Evolutionary conservation across 1,140 invertebrate genomes (phyloP).

Genomic region (Habropoda laboriosa): DNA sequence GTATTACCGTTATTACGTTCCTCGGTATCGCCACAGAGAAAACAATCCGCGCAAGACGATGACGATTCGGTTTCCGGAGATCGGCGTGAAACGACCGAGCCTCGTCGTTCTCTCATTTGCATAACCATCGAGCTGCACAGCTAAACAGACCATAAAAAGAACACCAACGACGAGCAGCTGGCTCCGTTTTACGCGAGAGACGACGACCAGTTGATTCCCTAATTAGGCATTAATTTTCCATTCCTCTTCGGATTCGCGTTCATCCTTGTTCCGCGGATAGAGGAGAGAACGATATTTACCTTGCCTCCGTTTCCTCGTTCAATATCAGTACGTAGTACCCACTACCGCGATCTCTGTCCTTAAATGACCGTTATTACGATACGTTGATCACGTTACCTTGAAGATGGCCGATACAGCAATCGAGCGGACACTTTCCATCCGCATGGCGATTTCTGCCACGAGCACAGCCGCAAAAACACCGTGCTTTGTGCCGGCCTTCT

Average conservation of each 20-base stretch:
- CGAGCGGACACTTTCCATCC: conserved; percentile 69
- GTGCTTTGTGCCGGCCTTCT: conserved; percentile 54
- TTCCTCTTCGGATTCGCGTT: too few relatives aligned
- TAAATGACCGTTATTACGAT: conserved; percentile 64
- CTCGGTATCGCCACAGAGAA: conserved; percentile 2
- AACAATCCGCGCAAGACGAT: not conserved
- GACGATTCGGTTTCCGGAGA: conserved; percentile 20
- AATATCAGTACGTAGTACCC: too few relatives aligned
- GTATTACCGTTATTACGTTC: conserved; percentile 33
- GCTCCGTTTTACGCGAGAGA: not conserved
- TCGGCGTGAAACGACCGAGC: not conserved
- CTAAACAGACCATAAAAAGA: not conserved
- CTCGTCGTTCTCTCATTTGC: not conserved
- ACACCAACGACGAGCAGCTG: not conserved
- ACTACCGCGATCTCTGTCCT: conserved; percentile 40
- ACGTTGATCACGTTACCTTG: conserved; percentile 58
- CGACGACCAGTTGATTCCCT: not conserved
- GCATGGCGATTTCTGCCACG: conserved; percentile 71
- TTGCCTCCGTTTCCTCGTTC: conserved; percentile 31
- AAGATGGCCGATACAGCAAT: conserved; percentile 56
- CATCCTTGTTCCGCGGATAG: not conserved
- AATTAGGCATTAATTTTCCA: conserved; percentile 19
- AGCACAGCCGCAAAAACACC: conserved; percentile 66
- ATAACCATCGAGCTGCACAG: not conserved
- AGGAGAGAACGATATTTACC: not conserved